phyloP scores from a whole-genome alignment of 1,140 invertebrate species.

The Euura lappo region DNA sequence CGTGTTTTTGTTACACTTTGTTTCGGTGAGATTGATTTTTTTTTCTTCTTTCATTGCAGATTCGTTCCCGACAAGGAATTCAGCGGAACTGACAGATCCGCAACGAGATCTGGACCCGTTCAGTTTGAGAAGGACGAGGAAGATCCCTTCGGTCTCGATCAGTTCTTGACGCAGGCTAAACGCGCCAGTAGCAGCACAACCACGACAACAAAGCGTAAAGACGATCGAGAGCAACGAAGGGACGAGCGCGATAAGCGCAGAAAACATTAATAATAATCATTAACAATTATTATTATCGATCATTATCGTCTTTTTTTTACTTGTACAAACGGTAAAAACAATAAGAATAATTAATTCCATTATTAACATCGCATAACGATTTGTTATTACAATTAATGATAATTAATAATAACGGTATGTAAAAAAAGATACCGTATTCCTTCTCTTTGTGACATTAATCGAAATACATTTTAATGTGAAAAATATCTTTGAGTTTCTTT shows the following conservation, averaged over 20 bases:
- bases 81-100: slow-evolving; percentile 81
- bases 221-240: slow-evolving; percentile 51
- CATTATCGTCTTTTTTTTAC: not conserved
- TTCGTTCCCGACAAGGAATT: slow-evolving; percentile 98
- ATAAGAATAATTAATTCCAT: too few species aligned
- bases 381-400: too few species aligned
- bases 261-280: slow-evolving; percentile 42
- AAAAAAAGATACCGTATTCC: too few species aligned
- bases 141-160: slow-evolving; percentile 97
- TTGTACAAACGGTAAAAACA: not conserved
- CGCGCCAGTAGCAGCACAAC: slow-evolving; percentile 69
- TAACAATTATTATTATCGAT: not conserved
- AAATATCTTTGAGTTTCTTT: too few species aligned
- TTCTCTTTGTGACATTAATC: too few species aligned
- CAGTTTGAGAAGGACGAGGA: slow-evolving; percentile 96
- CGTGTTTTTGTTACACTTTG: not conserved
- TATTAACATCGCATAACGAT: too few species aligned
- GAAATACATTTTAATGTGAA: too few species aligned
- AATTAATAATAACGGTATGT: too few species aligned
- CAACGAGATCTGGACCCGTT: slow-evolving; percentile 87
- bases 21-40: not conserved
- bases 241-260: slow-evolving; percentile 56
- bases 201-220: slow-evolving; percentile 50
- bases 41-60: slow-evolving; percentile 54
- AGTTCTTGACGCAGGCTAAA: slow-evolving; percentile 97